A percentile compares a stretch with the other conserved stretches of the same genome.
Conservation (phyloP, 1,140 invertebrate genomes). For the Vanessa tameamea region DNA sequence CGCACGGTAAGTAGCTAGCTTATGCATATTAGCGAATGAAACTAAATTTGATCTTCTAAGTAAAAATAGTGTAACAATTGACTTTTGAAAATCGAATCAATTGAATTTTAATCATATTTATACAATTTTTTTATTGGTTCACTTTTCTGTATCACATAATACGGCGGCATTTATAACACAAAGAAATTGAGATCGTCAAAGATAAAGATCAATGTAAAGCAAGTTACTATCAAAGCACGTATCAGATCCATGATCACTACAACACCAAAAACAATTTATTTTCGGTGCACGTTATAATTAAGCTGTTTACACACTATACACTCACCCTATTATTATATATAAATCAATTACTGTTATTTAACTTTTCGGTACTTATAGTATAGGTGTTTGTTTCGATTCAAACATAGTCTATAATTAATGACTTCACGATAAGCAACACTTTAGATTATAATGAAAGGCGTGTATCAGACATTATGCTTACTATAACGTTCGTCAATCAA, state of each 20-base stretch:
- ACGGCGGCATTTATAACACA: neutral
- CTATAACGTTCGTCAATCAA: slow-evolving; percentile 59
- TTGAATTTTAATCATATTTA: no score
- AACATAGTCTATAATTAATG: slow-evolving; percentile 67
- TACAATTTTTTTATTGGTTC: no score
- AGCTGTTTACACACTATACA: slow-evolving; percentile 67
- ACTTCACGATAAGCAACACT: slow-evolving; percentile 68
- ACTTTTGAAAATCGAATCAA: no score
- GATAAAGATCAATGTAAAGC: slow-evolving; percentile 29
- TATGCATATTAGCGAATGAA: no score
- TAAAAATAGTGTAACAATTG: no score
- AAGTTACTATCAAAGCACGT: slow-evolving; percentile 25
- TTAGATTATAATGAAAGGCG: slow-evolving; percentile 71
- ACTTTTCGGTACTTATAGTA: slow-evolving; percentile 46
- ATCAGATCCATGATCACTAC: slow-evolving; percentile 34
- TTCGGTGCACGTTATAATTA: slow-evolving; percentile 51
- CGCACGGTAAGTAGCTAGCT: no score
- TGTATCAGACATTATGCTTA: slow-evolving; percentile 51
- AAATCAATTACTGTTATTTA: slow-evolving; percentile 77
- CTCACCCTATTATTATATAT: slow-evolving; percentile 68
- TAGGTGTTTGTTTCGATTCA: slow-evolving; percentile 56
- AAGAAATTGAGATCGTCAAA: slow-evolving; percentile 21
- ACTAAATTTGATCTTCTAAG: no score
- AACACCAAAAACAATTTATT: slow-evolving; percentile 35
- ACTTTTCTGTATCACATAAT: neutral